Evolutionary conservation across 1,140 invertebrate genomes (phyloP).

Genomic region (Ips nitidus): DNA sequence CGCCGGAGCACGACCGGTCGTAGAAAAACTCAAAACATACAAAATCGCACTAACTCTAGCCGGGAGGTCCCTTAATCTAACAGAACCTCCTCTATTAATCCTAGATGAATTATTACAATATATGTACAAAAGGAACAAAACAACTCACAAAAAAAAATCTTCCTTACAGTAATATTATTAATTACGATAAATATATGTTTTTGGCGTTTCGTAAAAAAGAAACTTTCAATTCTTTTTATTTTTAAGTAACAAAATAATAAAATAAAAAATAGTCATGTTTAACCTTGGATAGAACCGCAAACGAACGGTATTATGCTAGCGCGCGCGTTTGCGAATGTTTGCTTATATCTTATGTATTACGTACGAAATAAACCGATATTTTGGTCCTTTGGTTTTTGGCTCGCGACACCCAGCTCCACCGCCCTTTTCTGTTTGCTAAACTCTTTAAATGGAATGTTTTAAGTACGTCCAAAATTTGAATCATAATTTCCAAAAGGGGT

Average conservation of each 20-base stretch:
- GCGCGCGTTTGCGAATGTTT: slow-evolving; percentile 7
- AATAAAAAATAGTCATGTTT: slow-evolving; percentile 49
- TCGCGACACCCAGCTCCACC: slow-evolving; percentile 24
- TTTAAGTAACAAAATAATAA: slow-evolving; percentile 51
- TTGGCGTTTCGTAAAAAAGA: slow-evolving; percentile 51
- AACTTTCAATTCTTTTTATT: slow-evolving; percentile 42
- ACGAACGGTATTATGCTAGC: no score
- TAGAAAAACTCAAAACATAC: slow-evolving; percentile 1
- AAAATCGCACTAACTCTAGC: slow-evolving; percentile 9
- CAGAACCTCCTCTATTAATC: slow-evolving; percentile 25
- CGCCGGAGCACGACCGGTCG: neutral
- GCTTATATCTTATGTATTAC: slow-evolving; percentile 8
- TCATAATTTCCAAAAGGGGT: no score
- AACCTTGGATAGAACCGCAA: slow-evolving; percentile 20
- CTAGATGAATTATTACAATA: slow-evolving; percentile 36
- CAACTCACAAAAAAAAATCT: slow-evolving; percentile 42
- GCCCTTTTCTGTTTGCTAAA: slow-evolving; percentile 3
- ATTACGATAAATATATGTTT: slow-evolving; percentile 50
- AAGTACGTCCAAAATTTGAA: neutral
- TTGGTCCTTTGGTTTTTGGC: slow-evolving; percentile 37
- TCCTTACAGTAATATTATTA: slow-evolving; percentile 36
- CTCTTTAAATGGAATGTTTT: slow-evolving; percentile 24
- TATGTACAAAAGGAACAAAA: slow-evolving; percentile 53
- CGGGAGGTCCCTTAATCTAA: slow-evolving; percentile 14
- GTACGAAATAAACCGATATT: slow-evolving; percentile 27